Conservation (phyloP, 2,888 invertebrate species). For the Ceriagrion tenellum region DNA sequence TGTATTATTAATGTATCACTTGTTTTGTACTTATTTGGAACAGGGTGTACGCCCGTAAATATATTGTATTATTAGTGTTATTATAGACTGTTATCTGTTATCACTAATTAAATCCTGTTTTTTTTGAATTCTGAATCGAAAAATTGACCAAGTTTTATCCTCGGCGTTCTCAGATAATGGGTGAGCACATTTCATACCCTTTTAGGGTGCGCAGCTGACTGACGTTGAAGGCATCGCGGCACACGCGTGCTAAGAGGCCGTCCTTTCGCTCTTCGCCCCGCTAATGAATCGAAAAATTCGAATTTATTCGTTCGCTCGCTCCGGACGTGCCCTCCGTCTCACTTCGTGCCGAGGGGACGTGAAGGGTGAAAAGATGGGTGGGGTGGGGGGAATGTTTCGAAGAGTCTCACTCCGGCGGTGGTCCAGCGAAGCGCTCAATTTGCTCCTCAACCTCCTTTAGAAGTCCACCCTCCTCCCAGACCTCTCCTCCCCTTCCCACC, state of each 20-base stretch:
- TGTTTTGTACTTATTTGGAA: too few relatives aligned
- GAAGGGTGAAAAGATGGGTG: neutral
- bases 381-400: neutral
- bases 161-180: too few relatives aligned
- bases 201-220: neutral
- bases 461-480: neutral
- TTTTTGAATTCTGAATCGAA: too few relatives aligned
- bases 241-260: neutral
- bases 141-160: too few relatives aligned
- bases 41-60: too few relatives aligned
- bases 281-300: slow-evolving; percentile 18
- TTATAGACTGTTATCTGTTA: too few relatives aligned
- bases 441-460: neutral
- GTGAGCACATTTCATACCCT: too few relatives aligned
- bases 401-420: slow-evolving; percentile 11
- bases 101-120: too few relatives aligned
- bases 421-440: slow-evolving; percentile 6
- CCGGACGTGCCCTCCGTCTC: neutral
- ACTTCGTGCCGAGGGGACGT: neutral
- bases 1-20: too few relatives aligned
- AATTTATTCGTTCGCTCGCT: neutral
- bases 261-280: neutral
- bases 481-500: neutral
- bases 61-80: too few relatives aligned
- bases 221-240: neutral